Conservation (phyloP, 2,797 vertebrate species). For the Fistularia commersonii region DNA sequence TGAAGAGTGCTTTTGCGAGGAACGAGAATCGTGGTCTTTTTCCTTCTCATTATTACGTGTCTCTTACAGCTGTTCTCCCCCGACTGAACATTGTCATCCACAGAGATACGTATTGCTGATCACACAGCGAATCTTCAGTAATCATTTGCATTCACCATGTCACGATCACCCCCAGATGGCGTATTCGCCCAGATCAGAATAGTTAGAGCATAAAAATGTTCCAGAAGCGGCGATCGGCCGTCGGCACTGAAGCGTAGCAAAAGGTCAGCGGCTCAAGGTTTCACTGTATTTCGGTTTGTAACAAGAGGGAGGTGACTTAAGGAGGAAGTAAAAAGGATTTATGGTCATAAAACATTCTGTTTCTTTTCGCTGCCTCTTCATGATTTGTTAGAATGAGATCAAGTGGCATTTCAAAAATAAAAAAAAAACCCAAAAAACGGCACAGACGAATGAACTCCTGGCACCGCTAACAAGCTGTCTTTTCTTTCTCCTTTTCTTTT, state of each 20-base stretch:
- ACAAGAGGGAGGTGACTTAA: slow-evolving; percentile 1
- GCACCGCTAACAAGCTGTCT: slow-evolving; percentile 46
- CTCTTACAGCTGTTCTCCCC: background rate
- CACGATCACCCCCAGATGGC: slow-evolving; percentile 46
- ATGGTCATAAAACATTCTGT: too few species aligned
- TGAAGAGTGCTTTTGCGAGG: slow-evolving; percentile 21
- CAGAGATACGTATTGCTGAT: too few species aligned
- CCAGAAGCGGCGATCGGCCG: slow-evolving; percentile 10
- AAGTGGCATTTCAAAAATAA: slow-evolving; percentile 44
- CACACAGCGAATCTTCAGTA: background rate
- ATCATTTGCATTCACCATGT: slow-evolving; percentile 5
- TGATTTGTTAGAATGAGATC: slow-evolving; percentile 41
- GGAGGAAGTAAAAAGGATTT: background rate
- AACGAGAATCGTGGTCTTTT: slow-evolving; percentile 1
- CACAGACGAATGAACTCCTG: slow-evolving; percentile 42
- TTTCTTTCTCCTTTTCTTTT: slow-evolving; percentile 16
- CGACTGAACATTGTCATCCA: background rate
- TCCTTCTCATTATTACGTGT: slow-evolving; percentile 3
- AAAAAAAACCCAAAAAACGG: too few species aligned
- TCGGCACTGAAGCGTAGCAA: slow-evolving; percentile 15
- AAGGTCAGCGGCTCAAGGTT: slow-evolving; percentile 7
- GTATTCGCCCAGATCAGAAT: slow-evolving; percentile 26
- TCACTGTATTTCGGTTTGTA: slow-evolving; percentile 10
- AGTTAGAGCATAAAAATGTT: slow-evolving; percentile 12
- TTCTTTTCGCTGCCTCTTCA: slow-evolving; percentile 14